phyloP scores from a whole-genome alignment of 2,797 vertebrate species.

The Syngnathus rostellatus region DNA sequence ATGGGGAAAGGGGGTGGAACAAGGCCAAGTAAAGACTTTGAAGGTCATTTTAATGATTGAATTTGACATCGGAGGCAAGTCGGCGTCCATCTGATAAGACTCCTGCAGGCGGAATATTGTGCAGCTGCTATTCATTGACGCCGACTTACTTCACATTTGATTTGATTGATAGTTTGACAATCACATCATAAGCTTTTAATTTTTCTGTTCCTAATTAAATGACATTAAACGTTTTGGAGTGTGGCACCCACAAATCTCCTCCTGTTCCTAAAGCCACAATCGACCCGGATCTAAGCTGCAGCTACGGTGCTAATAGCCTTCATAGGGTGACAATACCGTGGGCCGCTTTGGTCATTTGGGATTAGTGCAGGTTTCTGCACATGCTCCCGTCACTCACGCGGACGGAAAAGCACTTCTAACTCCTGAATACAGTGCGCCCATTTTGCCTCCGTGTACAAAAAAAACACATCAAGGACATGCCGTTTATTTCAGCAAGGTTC shows the following conservation, averaged over 20 bases:
- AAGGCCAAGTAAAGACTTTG: background rate
- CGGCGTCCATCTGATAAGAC: background rate
- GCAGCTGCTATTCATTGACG: background rate
- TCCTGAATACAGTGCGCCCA: background rate
- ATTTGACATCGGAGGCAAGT: background rate
- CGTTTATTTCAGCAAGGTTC: conserved; percentile 21
- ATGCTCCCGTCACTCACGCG: conserved; percentile 55
- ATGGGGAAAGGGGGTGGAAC: background rate
- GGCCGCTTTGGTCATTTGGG: conserved; percentile 39
- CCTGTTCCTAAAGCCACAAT: conserved; percentile 21
- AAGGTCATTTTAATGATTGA: background rate
- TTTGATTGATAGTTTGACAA: background rate
- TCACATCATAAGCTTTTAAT: background rate
- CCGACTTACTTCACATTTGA: background rate
- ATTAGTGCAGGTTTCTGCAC: conserved; percentile 45
- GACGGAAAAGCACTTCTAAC: conserved; percentile 35
- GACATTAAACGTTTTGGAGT: background rate
- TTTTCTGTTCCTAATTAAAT: background rate
- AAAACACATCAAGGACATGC: background rate
- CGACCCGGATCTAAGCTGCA: conserved; percentile 44
- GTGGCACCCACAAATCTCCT: background rate
- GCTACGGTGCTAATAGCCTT: conserved; percentile 49
- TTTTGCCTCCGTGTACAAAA: background rate
- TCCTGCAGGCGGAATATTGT: background rate
- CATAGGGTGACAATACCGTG: conserved; percentile 22